phyloP scores from a whole-genome alignment of 2,888 invertebrate species.

The Andrena chrysosceles region DNA sequence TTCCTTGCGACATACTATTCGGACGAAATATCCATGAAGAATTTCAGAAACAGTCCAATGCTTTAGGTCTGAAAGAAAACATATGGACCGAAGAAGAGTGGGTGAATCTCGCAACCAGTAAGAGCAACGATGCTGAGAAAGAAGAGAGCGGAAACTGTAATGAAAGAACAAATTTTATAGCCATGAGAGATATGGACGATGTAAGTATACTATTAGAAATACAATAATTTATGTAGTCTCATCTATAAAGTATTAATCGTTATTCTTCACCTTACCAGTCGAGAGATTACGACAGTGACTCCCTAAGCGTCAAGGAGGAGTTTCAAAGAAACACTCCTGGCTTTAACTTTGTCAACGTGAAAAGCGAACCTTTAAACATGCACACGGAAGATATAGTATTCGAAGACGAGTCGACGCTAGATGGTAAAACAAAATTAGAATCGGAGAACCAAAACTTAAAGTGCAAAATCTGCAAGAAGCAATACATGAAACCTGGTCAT shows the following conservation, averaged over 20 bases:
- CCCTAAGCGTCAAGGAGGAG: constrained; percentile 8
- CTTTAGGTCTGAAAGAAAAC: constrained; percentile 38
- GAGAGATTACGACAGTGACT: constrained; percentile 49
- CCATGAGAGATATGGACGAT: constrained; percentile 17
- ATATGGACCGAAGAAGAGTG: constrained; percentile 68
- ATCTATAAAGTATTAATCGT: constrained; percentile 11
- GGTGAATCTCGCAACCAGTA: constrained; percentile 32
- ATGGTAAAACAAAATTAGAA: constrained; percentile 2
- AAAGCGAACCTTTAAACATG: constrained; percentile 55
- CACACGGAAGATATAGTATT: constrained; percentile 36
- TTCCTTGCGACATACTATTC: constrained; percentile 75
- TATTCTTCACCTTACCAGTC: constrained; percentile 39
- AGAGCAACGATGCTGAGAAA: constrained; percentile 5
- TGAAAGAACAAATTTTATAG: constrained; percentile 2
- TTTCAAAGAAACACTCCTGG: constrained; percentile 26
- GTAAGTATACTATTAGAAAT: constrained; percentile 49
- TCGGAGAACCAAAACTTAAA: constrained; percentile 51
- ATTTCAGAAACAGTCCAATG: constrained; percentile 50
- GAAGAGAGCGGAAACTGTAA: constrained; percentile 6
- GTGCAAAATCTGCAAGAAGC: constrained; percentile 76
- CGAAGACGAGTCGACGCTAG: constrained; percentile 21
- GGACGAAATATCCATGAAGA: constrained; percentile 67
- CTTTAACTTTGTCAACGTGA: constrained; percentile 69
- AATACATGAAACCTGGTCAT: constrained; percentile 73
- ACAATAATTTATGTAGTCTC: neutral